Percentiles rank a stretch among this genome's conserved stretches.
These are phyloP conservation scores for Peromyscus eremicus DNA, from an alignment of 2,797 vertebrate genomes.

Conservation along the genomic window DNA sequence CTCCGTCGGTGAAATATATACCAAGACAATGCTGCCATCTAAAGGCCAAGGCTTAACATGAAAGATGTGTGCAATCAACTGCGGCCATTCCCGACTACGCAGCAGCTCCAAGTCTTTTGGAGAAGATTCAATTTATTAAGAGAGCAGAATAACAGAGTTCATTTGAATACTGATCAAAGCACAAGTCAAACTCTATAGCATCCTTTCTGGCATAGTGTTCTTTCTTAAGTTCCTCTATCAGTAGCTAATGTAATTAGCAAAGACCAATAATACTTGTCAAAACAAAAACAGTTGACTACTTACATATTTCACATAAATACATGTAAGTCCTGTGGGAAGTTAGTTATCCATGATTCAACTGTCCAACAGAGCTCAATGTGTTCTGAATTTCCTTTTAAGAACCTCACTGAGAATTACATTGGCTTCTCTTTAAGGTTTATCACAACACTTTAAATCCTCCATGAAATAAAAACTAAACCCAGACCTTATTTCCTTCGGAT, in stretches of 20 bases:
- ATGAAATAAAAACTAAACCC: conserved; percentile 34
- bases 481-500: conserved; percentile 1
- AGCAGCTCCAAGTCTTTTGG: conserved; percentile 15
- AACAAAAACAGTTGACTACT: neutral
- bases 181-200: neutral
- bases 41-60: conserved; percentile 74
- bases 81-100: neutral
- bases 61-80: neutral
- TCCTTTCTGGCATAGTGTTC: neutral
- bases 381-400: conserved; percentile 62
- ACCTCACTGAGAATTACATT: conserved; percentile 27
- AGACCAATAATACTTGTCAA: neutral
- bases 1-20: conserved; percentile 43
- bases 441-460: conserved; percentile 51
- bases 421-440: neutral
- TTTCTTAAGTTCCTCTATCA: neutral
- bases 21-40: conserved; percentile 89
- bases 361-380: conserved; percentile 16
- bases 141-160: conserved; percentile 28
- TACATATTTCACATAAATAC: conserved; percentile 55
- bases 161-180: neutral
- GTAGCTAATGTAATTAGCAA: conserved; percentile 7
- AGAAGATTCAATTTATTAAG: conserved; percentile 5
- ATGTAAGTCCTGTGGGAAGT: neutral
- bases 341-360: neutral